phyloP scores from a whole-genome alignment of 1,140 invertebrate species.

The Belonocnema kinseyi region DNA sequence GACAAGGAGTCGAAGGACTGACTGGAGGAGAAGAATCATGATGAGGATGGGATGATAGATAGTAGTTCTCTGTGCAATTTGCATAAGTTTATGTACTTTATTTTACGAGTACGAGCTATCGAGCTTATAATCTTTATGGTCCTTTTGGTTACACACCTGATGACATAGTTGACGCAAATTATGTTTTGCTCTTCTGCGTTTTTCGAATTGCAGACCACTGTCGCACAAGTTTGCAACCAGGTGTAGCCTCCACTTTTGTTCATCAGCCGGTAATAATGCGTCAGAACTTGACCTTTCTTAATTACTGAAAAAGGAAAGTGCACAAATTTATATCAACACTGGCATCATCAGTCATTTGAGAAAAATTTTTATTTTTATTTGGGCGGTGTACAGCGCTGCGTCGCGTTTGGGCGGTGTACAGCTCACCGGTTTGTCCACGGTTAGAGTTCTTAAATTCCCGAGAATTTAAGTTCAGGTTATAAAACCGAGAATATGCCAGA shows the following conservation, averaged over 20 bases:
- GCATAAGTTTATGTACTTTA: constrained; percentile 33
- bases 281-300: constrained; percentile 96
- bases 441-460: no score
- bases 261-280: constrained; percentile 96
- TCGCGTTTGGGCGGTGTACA: no score
- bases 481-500: no score
- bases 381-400: no score
- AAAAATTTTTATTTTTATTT: no score
- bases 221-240: constrained; percentile 97
- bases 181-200: constrained; percentile 97
- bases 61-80: constrained; percentile 26
- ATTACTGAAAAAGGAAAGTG: constrained; percentile 84
- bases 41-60: background rate
- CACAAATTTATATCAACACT: background rate
- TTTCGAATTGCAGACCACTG: constrained; percentile 95
- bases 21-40: constrained; percentile 9
- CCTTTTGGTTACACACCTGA: constrained; percentile 80
- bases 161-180: constrained; percentile 96
- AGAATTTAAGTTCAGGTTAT: no score
- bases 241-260: constrained; percentile 97
- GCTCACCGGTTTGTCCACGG: no score
- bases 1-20: constrained; percentile 4
- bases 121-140: constrained; percentile 28
- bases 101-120: background rate
- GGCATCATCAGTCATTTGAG: no score